Evolutionary conservation across 2,113 vertebrate species (phyloP), one percentile per base, ranked within the genome.

Genomic region (Poeciliopsis occidentalis): DNA sequence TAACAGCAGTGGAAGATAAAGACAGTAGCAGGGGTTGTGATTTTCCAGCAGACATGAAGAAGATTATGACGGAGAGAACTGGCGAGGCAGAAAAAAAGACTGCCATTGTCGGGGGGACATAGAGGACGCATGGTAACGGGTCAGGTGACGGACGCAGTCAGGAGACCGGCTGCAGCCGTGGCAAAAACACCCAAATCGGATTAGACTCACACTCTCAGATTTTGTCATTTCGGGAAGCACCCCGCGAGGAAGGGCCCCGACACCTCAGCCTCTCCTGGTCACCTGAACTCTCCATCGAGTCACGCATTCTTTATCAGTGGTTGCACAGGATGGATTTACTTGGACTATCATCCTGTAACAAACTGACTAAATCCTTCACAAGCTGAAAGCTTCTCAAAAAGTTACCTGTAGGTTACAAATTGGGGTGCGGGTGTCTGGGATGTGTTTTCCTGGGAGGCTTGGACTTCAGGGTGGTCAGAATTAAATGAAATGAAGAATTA

Each of bases 171-270:
- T 76, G 67, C 69, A 57, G 72, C 65, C 31, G 67, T 76, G 67
- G 61, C 54, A 51, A 77, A 82, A 62, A 37, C 29, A 37, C 76
- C 70, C 62, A 74, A 92, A 93, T 88, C 51, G 78, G 90, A 90
- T 94, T 92, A 90, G 77, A 31, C 4, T 8, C 64, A 70, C 89
- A 85, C 81, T 82, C 78, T 84, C 86, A 80, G 81, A 87, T 92
- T 15, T 84, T 79, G 85, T 80, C 66, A 27, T 85, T 88, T 87
- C 39, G 69, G 79, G 65, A 85, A 62, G 70, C 64, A 60, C 41
- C 82, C 80, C 79, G 69, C 8, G 2, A 72, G 60, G 65, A 24
- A 31, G 57, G 69, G 51, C 67, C 75, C 75, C 71, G n/a, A 60
- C 75, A 66, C 62, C 71, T 64, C 66, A 47, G 51, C 44, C 0